phyloP scores from a whole-genome alignment of 2,888 invertebrate genomes.

The Philopedon plagiatum region DNA sequence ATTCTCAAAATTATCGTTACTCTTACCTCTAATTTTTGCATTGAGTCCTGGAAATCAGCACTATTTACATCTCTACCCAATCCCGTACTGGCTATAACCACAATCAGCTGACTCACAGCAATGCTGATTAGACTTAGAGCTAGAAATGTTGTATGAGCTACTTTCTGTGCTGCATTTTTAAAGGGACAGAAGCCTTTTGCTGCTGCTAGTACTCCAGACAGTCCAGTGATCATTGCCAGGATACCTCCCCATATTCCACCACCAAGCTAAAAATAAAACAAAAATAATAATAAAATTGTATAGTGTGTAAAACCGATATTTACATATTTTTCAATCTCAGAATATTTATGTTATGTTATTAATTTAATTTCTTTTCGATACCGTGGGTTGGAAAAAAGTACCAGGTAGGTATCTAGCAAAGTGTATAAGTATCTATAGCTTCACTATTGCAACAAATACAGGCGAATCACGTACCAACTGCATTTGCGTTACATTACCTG shows the following conservation, averaged over 20 bases:
- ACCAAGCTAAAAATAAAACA: conserved; percentile 66
- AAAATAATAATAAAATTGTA: neutral
- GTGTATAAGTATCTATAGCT: too few relatives aligned
- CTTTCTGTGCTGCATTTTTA: conserved; percentile 69
- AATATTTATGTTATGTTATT: too few relatives aligned
- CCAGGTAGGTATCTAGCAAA: too few relatives aligned
- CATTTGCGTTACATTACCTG: neutral
- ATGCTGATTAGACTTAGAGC: conserved; percentile 76
- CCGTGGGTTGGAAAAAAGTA: too few relatives aligned
- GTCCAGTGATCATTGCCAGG: conserved; percentile 75
- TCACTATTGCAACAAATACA: neutral
- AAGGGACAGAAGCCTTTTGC: conserved; percentile 72
- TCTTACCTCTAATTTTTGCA: conserved; percentile 53
- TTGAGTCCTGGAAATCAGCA: conserved; percentile 46
- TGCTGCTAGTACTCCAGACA: conserved; percentile 75
- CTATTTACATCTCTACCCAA: conserved; percentile 74
- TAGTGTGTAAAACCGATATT: neutral
- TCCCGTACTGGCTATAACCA: conserved; percentile 74
- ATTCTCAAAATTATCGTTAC: too few relatives aligned
- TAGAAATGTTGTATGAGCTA: conserved; percentile 76
- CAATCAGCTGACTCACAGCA: conserved; percentile 74
- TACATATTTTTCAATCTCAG: neutral
- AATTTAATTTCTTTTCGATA: too few relatives aligned
- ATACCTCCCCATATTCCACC: conserved; percentile 80
- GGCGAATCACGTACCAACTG: neutral